Evolutionary conservation across 2,888 invertebrate genomes (phyloP), one percentile per base, ranked within the genome.

Genomic region (Didymodactylos carnosus): DNA sequence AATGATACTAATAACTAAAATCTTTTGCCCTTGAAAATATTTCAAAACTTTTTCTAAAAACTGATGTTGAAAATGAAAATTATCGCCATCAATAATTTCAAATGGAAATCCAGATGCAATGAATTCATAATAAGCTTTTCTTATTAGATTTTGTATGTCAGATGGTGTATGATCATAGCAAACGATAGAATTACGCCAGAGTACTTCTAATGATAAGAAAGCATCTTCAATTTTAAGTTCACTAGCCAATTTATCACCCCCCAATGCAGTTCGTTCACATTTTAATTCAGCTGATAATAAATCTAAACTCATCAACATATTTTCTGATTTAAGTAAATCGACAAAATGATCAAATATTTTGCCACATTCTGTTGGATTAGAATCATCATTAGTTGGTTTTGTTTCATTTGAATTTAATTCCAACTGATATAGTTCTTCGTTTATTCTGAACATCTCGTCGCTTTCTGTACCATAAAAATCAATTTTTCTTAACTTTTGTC

Each of bases 1-100:
- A 75, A 93, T 88, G 73, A 95, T 88, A 23, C 49, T 49, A 8
- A 29, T 70, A 19, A 70, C 25, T 70, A 70, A 29, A 5, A n/a
- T 70, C n/a, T n/a, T 27, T 10, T 39, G 29, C n/a, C 39, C 16
- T n/a, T 35, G 14, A 19, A 35, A 35, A 39, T 19, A 40, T 70
- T 70, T 40, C 19, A 70, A 70, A 35, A 69, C 35, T n/a, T n/a
- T 29, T 39, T 69, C 69, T 23, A 69, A 27, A 69, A 69, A 69
- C 13, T 27, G 19, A 19, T 13, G 23, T 8, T 41, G 35, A 39
- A 19, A 70, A 25, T 70, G 23, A 39, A 70, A 70, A 19, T 70
- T 70, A 19, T 70, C 70, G 25, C 70, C 70, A 40, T 70, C 70
- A 13, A 70, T 16, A 10, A 70, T 70, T 70, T 70, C 70, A 70